Base-by-base conservation (phyloP, 2,888 invertebrate species). In the Gasteruption jaculator region DNA sequence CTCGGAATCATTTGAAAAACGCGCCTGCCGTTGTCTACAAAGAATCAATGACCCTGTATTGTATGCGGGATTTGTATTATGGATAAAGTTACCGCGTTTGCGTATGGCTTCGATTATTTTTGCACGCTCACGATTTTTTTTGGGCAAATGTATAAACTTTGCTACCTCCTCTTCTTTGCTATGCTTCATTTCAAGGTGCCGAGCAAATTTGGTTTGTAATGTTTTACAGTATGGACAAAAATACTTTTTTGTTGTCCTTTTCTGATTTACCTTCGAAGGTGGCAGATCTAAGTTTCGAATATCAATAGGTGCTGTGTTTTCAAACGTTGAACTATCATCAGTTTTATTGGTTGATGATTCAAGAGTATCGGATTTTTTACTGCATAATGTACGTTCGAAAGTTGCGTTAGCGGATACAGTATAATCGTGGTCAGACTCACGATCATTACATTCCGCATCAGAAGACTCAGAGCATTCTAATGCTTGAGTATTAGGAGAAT, bases 191-290 rank as follows among this genome's bases (percentile, higher is more conserved):
- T 39, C 36, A 5, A 55, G 35, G 35, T 55, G 53, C 16, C 55
- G 37, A 10, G 50, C 48, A 16, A 55, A 43, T 34, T 54, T 50
- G 1, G 49, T 30, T 20, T 47, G 51, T 21, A 49, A 34, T 25
- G 22, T 53, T 16, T 52, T 46, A 21, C 57, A 56, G 31, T 45
- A 56, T 8, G 33, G 32, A 25, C 53, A 54, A 39, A 50, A 53
- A 39, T 53, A 29, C 38, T 49, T 51, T 24, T 47, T 52, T 38
- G 14, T 30, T 30, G 5, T 5, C 11, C 27, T 27, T n/a, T 27
- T 27, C 5, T 5, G 5, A n/a, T n/a, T 27, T 11, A n/a, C 12
- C 5, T 5, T 27, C 5, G 27, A 27, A 27, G 5, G 5, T 5
- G 5, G 5, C 5, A 27, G 11, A 11, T 27, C 12, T n/a, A 27